phyloP scores from a whole-genome alignment of 2,113 vertebrate genomes.

The Muscicapa adusta region DNA sequence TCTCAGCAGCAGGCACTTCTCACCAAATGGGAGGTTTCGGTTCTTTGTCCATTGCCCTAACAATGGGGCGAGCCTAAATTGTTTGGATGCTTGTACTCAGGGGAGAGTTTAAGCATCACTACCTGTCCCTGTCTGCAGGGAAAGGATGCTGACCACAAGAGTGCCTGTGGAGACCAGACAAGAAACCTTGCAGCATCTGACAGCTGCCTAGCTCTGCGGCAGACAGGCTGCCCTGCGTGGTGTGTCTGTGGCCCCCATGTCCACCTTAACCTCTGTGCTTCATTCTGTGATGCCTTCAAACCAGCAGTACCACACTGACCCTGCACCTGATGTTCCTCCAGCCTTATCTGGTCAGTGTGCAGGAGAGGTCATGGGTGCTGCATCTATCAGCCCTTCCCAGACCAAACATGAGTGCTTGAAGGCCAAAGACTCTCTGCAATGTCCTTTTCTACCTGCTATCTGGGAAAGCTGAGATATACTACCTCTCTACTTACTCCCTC shows the following conservation, averaged over 20 bases:
- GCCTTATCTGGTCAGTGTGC: background rate
- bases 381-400: background rate
- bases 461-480: background rate
- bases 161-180: background rate
- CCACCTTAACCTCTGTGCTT: background rate
- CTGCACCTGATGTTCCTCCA: background rate
- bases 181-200: background rate
- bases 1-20: background rate
- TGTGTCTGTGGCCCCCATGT: background rate
- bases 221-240: background rate
- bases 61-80: background rate
- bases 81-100: background rate
- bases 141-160: background rate
- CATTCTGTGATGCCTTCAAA: background rate
- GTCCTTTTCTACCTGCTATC: background rate
- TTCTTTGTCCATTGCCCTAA: background rate
- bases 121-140: background rate
- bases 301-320: fast-evolving
- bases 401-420: background rate
- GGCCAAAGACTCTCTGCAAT: background rate
- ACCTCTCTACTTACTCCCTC: background rate
- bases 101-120: background rate
- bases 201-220: background rate
- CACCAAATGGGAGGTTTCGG: background rate
- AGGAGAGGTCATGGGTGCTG: background rate